Evolutionary conservation across 2,797 vertebrate genomes (phyloP), one percentile per base, ranked within the genome.

Genomic region (Syngnathus rostellatus): DNA sequence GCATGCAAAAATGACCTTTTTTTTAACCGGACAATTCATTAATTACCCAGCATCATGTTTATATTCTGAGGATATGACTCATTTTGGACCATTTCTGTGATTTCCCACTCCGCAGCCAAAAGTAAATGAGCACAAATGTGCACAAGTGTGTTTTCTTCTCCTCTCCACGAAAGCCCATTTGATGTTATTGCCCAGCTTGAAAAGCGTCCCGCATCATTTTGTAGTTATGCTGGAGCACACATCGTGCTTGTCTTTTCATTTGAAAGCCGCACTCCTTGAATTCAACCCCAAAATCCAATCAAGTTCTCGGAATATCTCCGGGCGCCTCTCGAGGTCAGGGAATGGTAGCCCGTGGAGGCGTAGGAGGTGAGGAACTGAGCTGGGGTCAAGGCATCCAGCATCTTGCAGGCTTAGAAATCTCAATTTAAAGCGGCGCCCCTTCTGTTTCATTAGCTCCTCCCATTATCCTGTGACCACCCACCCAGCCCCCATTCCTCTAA

Each of bases 371-470:
- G 53, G 75, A 67, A 41, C 74, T 71, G 72, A 75, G 64, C 67
- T 12, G 51, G 68, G 85, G 85, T 88, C 83, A 85, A 76, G 76
- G 77, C 76, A 67, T 54, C 74, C 68, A 23, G 69, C 68, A 51
- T 76, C 72, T 63, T 43, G 68, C 68, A 63, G 79, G 65, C 70
- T 81, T 68, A 40, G 75, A 84, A 81, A 78, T 81, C 74, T 79
- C 79, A 59, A 74, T 69, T 78, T 21, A 63, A 43, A 72, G 75
- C 31, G 2, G 79, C 73, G 84, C 83, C 88, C 87, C 89, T 86
- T 90, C 87, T 91, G 89, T 89, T 91, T 91, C 88, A 92, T 89
- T 86, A 89, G 72, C 77, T 72, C 76, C 77, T 72, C 71, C 79
- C 74, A 76, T 77, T 77, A 83, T 82, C 80, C 72, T 8, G 6